Evolutionary conservation across 2,888 invertebrate genomes (phyloP).

Genomic region (Drosophila rubida): DNA sequence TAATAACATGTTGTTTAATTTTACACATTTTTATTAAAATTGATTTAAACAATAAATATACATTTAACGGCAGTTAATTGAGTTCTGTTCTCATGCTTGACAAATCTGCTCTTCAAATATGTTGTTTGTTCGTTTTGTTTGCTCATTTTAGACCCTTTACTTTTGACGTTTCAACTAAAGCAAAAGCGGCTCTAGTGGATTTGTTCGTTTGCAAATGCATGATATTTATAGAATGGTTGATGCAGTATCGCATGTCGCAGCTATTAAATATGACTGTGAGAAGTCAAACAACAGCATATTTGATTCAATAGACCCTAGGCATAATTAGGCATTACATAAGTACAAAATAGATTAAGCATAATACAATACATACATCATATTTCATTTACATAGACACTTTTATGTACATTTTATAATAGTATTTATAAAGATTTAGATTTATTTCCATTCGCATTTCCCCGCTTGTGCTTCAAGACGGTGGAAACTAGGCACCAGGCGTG

Average conservation of each 20-base stretch:
- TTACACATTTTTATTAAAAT: constrained; percentile 69
- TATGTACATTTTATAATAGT: constrained; percentile 63
- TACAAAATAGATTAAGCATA: constrained; percentile 48
- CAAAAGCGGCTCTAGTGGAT: too few species aligned
- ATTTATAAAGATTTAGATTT: constrained; percentile 37
- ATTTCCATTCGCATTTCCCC: constrained; percentile 16
- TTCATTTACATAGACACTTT: constrained; percentile 44
- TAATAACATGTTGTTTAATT: constrained; percentile 30
- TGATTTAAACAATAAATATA: constrained; percentile 76
- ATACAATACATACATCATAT: constrained; percentile 39
- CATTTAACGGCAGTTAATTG: constrained; percentile 74
- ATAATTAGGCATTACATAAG: constrained; percentile 33
- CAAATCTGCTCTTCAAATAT: constrained; percentile 40
- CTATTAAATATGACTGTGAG: constrained; percentile 60
- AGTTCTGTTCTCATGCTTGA: constrained; percentile 47
- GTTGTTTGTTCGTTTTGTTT: constrained; percentile 15
- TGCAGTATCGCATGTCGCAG: constrained; percentile 32
- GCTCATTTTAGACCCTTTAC: not conserved
- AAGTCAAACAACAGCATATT: constrained; percentile 57
- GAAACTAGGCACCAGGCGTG: constrained; percentile 41
- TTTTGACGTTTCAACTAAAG: too few species aligned
- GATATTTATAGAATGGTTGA: constrained; percentile 8
- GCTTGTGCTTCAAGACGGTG: not conserved
- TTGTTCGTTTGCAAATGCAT: constrained; percentile 28
- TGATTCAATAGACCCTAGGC: constrained; percentile 60